These are phyloP conservation scores for Aphrophora alni DNA, from an alignment of 2,888 invertebrate genomes.

Conservation along the genomic window DNA sequence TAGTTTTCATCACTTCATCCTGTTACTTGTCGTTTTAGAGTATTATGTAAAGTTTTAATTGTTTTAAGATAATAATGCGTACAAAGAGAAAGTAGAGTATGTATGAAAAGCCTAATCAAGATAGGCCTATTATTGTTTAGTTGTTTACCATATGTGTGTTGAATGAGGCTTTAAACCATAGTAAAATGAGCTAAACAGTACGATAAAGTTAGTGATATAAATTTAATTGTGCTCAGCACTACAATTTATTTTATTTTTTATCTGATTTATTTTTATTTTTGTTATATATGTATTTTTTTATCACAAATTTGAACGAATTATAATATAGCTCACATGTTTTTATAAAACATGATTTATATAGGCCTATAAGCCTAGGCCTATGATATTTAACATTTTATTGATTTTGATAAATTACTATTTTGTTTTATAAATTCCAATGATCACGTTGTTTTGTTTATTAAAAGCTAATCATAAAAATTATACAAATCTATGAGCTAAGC, in stretches of 20 bases:
- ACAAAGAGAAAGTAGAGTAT: neutral
- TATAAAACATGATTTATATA: neutral
- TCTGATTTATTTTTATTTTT: neutral
- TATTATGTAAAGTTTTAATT: constrained; percentile 32
- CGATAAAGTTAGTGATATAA: constrained; percentile 30
- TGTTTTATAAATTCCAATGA: neutral
- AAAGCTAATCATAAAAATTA: neutral
- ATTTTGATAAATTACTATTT: neutral
- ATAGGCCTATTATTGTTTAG: constrained; percentile 19
- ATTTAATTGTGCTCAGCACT: neutral
- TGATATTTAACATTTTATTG: neutral
- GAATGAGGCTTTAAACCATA: constrained; percentile 16
- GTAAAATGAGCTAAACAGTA: constrained; percentile 17
- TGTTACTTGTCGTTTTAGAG: constrained; percentile 22
- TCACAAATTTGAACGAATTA: neutral
- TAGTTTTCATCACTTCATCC: constrained; percentile 36
- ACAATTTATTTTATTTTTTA: neutral
- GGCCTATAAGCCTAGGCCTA: neutral
- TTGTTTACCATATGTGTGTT: neutral
- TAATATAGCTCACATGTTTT: neutral
- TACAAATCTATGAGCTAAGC: neutral
- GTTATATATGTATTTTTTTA: neutral
- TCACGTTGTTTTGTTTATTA: neutral
- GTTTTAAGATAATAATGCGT: constrained; percentile 3
- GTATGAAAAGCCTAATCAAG: neutral